Conservation (phyloP, 2,888 invertebrate genomes). For the Sycophila texana region DNA sequence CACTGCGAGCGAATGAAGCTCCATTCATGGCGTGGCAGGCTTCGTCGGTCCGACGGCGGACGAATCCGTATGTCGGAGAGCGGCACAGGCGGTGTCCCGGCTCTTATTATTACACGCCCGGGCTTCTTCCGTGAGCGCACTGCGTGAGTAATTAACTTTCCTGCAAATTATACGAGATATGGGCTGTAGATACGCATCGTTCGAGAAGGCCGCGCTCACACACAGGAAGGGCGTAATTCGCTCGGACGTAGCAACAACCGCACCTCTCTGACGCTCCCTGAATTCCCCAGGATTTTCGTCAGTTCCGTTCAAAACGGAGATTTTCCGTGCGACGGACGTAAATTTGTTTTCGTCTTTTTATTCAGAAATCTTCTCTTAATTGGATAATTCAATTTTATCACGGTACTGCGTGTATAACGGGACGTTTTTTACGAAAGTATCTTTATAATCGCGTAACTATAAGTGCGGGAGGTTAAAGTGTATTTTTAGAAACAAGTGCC, state of each 20-base stretch:
- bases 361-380: too few species aligned
- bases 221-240: slow-evolving; percentile 70
- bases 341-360: neutral
- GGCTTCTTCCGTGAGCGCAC: slow-evolving; percentile 55
- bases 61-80: neutral
- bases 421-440: too few species aligned
- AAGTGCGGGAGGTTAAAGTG: too few species aligned
- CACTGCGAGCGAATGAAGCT: neutral
- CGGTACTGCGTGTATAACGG: too few species aligned
- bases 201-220: slow-evolving; percentile 57
- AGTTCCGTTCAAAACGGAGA: neutral
- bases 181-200: slow-evolving; percentile 67
- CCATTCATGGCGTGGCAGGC: slow-evolving; percentile 5
- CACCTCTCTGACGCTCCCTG: neutral
- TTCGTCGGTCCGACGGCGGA: neutral
- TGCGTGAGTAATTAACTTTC: slow-evolving; percentile 70
- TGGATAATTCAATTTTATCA: too few species aligned
- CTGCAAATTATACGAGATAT: slow-evolving; percentile 66
- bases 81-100: slow-evolving; percentile 19
- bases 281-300: slow-evolving; percentile 28
- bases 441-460: too few species aligned
- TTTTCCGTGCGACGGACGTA: neutral
- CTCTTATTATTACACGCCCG: slow-evolving; percentile 29
- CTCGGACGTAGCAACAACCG: slow-evolving; percentile 64
- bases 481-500: too few species aligned